Conservation (phyloP, 2,797 vertebrate species). For the Anabacerthia variegaticeps region DNA sequence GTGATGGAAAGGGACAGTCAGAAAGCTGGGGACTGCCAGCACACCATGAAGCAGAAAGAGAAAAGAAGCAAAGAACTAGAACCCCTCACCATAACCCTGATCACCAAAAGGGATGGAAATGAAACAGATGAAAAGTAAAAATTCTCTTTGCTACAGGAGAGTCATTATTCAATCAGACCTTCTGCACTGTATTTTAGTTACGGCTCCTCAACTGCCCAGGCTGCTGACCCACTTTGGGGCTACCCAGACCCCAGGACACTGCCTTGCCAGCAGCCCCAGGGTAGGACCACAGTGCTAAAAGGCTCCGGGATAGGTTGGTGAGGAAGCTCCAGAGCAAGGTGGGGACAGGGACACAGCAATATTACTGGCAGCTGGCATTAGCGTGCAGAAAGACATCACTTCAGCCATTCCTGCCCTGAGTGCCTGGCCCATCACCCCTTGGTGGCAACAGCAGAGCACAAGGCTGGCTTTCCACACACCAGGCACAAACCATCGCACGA, state of each 20-base stretch:
- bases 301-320: fast-evolving
- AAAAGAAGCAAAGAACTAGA: not conserved
- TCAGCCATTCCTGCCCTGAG: not conserved
- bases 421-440: not conserved
- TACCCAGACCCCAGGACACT: not conserved
- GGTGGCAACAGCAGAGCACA: fast-evolving
- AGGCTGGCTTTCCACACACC: not conserved
- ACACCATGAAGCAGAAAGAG: not conserved
- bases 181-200: not conserved
- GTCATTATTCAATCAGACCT: conserved; percentile 8
- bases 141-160: conserved; percentile 12
- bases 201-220: not conserved
- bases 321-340: not conserved
- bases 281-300: fast-evolving
- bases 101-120: not conserved
- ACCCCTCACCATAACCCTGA: not conserved
- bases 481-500: not conserved
- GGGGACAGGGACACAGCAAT: not conserved
- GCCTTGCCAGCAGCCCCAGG: not conserved
- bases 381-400: not conserved
- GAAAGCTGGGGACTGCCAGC: not conserved
- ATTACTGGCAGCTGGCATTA: fast-evolving
- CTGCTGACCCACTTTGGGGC: not conserved
- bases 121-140: not conserved
- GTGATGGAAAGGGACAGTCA: not conserved